phyloP scores from a whole-genome alignment of 2,888 invertebrate genomes.

The Laspeyria flexula region DNA sequence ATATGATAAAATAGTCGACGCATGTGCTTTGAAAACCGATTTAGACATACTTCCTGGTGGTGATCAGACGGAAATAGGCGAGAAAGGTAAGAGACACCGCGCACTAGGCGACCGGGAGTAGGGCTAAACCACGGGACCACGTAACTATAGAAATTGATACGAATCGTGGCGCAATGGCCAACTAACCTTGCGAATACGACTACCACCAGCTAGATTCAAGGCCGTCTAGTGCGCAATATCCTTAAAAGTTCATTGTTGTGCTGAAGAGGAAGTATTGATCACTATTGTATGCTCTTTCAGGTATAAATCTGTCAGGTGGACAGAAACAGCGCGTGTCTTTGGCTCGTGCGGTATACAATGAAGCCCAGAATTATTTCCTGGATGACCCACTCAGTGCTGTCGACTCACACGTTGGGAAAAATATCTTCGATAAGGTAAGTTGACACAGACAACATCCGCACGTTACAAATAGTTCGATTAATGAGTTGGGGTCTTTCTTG shows the following conservation, averaged over 20 bases:
- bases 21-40: slow-evolving; percentile 96
- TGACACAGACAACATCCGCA: not conserved
- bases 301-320: slow-evolving; percentile 94
- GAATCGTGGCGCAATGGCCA: no score
- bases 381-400: slow-evolving; percentile 99
- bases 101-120: no score
- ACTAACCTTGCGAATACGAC: no score
- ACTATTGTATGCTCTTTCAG: slow-evolving; percentile 56
- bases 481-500: no score
- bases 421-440: slow-evolving; percentile 95
- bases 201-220: no score
- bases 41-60: slow-evolving; percentile 97
- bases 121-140: no score
- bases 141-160: no score
- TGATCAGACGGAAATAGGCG: slow-evolving; percentile 99
- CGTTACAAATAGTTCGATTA: no score
- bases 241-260: no score
- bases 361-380: slow-evolving; percentile 95
- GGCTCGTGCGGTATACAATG: slow-evolving; percentile 95
- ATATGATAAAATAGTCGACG: slow-evolving; percentile 93
- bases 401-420: slow-evolving; percentile 98
- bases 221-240: no score
- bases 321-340: slow-evolving; percentile 96
- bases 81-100: slow-evolving; percentile 91
- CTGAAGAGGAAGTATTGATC: no score